Evolutionary conservation across 2,113 vertebrate species (phyloP).

Genomic region (Antechinus flavipes): DNA sequence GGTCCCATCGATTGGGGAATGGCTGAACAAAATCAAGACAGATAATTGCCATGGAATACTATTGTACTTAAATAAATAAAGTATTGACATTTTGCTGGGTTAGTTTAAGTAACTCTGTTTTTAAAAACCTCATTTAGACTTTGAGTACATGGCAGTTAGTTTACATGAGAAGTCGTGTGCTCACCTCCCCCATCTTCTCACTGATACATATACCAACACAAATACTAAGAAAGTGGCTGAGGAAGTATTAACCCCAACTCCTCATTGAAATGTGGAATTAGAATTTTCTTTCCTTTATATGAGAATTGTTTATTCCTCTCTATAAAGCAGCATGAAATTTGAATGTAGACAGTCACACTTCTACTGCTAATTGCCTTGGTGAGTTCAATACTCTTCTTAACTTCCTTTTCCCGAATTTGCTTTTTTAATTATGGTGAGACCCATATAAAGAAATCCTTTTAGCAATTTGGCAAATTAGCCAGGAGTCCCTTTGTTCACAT

Average conservation of each 20-base stretch:
- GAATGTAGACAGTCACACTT: not conserved
- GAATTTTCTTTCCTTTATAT: not conserved
- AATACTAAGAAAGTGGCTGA: not conserved
- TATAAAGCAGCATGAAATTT: not conserved
- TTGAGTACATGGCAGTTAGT: not conserved
- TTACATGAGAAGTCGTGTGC: not conserved
- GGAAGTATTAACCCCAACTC: not conserved
- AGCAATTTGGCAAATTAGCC: not conserved
- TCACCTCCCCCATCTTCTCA: not conserved
- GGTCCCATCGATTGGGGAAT: not conserved
- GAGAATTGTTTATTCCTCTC: not conserved
- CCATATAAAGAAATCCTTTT: not conserved
- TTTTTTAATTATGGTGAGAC: not conserved
- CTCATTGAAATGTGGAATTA: not conserved
- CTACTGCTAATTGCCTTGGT: not conserved
- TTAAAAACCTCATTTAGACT: not conserved
- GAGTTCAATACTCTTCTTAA: not conserved
- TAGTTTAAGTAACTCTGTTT: not conserved
- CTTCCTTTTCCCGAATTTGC: not conserved
- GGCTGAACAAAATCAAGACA: not conserved
- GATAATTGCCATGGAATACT: not conserved
- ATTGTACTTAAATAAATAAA: not conserved
- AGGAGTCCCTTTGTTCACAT: not conserved
- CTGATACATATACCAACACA: not conserved
- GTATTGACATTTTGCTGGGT: not conserved